Conservation (phyloP, 1,140 invertebrate species). For the Sminthurinus signatus region DNA sequence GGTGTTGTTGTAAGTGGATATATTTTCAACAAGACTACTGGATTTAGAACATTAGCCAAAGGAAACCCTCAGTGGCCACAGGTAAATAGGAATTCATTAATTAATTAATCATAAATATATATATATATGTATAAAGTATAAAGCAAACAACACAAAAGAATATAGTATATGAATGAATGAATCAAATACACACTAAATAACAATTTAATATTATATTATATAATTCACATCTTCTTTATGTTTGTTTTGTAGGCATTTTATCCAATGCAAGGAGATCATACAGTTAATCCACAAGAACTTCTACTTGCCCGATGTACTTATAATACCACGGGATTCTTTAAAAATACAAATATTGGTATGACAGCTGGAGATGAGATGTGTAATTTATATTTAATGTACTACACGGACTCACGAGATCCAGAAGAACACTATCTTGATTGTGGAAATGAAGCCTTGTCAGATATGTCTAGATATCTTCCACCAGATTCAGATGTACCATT, state of each 20-base stretch:
- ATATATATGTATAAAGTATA: too few species aligned
- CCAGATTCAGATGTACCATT: conserved; percentile 46
- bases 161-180: too few species aligned
- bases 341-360: conserved; percentile 46
- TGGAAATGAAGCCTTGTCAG: conserved; percentile 13
- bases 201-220: too few species aligned
- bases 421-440: conserved; percentile 34
- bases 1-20: conserved; percentile 53
- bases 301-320: conserved; percentile 48
- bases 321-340: conserved; percentile 43
- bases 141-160: too few species aligned
- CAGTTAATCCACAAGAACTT: conserved; percentile 44
- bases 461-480: conserved; percentile 41
- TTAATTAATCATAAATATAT: too few species aligned
- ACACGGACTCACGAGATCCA: conserved; percentile 29
- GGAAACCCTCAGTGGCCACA: conserved; percentile 50
- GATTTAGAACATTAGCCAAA: conserved; percentile 26
- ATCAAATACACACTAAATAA: too few species aligned
- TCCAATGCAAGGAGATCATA: conserved; percentile 42
- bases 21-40: conserved; percentile 24
- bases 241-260: too few species aligned
- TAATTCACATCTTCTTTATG: too few species aligned
- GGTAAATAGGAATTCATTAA: too few species aligned
- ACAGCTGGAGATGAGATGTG: conserved; percentile 63
- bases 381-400: conserved; percentile 53